Conservation (phyloP, 2,113 vertebrate genomes). For the Peucedramus taeniatus region DNA sequence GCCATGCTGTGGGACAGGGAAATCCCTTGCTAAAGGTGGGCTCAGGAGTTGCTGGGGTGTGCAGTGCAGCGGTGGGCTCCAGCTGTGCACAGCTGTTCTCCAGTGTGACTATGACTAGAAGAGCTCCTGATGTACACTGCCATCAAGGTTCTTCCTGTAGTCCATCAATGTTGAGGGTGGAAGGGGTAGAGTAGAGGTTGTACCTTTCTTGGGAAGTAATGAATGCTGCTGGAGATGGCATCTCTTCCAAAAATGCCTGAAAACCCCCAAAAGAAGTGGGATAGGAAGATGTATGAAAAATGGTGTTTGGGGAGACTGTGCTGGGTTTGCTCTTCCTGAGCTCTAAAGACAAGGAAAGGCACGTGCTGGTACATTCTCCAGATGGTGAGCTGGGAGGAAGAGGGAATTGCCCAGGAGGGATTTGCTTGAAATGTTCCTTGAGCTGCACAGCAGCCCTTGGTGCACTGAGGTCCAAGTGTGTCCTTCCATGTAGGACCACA, state of each 20-base stretch:
- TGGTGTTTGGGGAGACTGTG: not conserved
- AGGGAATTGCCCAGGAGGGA: not conserved
- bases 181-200: not conserved
- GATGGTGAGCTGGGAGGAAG: not conserved
- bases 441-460: not conserved
- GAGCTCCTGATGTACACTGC: not conserved
- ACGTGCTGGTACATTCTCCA: not conserved
- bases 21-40: not conserved
- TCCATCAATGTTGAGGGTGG: not conserved
- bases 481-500: not conserved
- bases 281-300: not conserved
- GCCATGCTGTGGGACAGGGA: accelerated
- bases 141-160: not conserved
- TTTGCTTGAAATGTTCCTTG: not conserved
- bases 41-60: not conserved
- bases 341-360: not conserved
- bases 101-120: not conserved
- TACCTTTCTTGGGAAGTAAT: not conserved
- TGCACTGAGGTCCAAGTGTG: not conserved
- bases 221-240: not conserved
- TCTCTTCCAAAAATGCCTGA: not conserved
- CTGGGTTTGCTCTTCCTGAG: not conserved
- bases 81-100: not conserved
- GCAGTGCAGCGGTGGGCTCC: not conserved
- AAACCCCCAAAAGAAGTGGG: not conserved